Conservation (phyloP, 2,888 invertebrate species). For the Dryobotodes eremita region DNA sequence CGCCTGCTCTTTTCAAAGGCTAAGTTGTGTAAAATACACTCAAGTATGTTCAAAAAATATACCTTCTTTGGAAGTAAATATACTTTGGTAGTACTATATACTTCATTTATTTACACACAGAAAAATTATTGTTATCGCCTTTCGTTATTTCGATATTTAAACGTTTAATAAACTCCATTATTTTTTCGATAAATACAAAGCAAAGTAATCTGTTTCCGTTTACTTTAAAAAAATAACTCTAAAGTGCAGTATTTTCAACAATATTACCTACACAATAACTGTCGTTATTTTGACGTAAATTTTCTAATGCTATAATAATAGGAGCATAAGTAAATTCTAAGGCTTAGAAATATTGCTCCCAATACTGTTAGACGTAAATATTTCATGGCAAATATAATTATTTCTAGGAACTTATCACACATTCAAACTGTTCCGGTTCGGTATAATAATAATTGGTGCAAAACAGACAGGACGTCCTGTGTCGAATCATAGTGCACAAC, state of each 20-base stretch:
- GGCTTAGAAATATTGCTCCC: slow-evolving; percentile 13
- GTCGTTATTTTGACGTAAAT: too few species aligned
- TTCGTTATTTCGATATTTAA: too few species aligned
- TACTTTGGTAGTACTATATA: not conserved
- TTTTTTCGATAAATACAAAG: too few species aligned
- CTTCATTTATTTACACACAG: too few species aligned
- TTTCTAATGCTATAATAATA: too few species aligned
- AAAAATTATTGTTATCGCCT: too few species aligned
- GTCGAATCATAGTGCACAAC: slow-evolving; percentile 81
- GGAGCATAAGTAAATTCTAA: slow-evolving; percentile 2
- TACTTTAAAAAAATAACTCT: too few species aligned
- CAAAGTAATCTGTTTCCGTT: too few species aligned
- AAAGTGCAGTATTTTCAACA: too few species aligned
- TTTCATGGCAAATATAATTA: slow-evolving; percentile 54
- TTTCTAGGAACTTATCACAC: slow-evolving; percentile 65
- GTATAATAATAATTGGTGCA: slow-evolving; percentile 88
- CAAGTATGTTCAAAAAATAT: not conserved
- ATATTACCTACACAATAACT: too few species aligned
- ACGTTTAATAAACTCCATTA: too few species aligned
- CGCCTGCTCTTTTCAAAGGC: slow-evolving; percentile 4
- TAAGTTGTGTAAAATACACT: not conserved
- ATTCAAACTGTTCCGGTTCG: slow-evolving; percentile 85
- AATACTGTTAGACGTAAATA: slow-evolving; percentile 28
- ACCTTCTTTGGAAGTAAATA: not conserved
- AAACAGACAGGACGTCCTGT: slow-evolving; percentile 90